Evolutionary conservation across 2,797 vertebrate genomes (phyloP), one percentile per base, ranked within the genome.

Genomic region (Scolopax bukidnonensis): DNA sequence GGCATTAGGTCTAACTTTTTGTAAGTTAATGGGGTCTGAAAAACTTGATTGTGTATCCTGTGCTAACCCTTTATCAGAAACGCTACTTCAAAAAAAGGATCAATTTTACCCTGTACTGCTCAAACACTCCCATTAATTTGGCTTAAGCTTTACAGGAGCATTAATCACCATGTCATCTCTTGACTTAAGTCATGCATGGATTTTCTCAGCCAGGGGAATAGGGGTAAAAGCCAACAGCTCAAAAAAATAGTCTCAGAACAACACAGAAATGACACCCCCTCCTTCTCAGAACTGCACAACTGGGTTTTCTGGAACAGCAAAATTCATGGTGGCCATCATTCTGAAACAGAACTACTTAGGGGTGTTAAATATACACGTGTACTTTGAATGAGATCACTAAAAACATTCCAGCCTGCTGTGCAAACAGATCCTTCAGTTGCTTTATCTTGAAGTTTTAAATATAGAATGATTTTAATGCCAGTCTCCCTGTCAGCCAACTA

Each of bases 91-190:
- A 24, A 6, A 33, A 33, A 13, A n/a, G 71, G 56, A 48, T 21
- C 16, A 1, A 7, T 69, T 57, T 4, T 43, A 63, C 20, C 8
- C 45, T 20, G 70, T 13, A 4, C 13, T 10, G 30, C 87, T 91
- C 4, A 0, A 61, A 53, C 30, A 9, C 20, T 12, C 17, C 0
- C 1, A 43, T 28, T 36, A 24, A 71, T 28, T 65, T 0, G 1
- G 47, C 19, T 78, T 9, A 3, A 54, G 78, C 64, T 51, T 19
- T n/a, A 86, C 56, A 69, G 74, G 41, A 68, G n/a, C 28, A 4
- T 9, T 61, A 33, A 24, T 43, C 24, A 25, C 28, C 7, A 4
- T 13, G 7, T 20, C 76, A 76, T 40, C 50, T 80, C 76, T 5
- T 23, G 32, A 2, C 27, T 73, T 16, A 9, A 32, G 43, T 19